Base-by-base conservation (phyloP, 2,113 vertebrate species). In the Dipodomys ordii region DNA sequence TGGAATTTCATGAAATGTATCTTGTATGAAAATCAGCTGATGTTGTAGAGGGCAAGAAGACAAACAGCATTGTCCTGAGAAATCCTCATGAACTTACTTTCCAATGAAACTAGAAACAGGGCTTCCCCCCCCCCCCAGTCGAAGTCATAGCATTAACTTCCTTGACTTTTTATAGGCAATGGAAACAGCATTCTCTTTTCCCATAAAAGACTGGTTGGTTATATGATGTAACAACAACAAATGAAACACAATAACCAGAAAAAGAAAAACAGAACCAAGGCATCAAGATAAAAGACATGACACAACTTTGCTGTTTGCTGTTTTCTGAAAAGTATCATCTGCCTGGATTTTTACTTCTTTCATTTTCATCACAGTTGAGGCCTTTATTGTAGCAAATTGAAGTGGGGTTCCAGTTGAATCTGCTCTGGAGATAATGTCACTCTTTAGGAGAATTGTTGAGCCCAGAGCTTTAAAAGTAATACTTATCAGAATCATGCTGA, bases 321-420 rank as follows among this genome's bases (percentile, higher is more conserved):
- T 82, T 89, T 93, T 95, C 69, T 73, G 74, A 83, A 67, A 94
- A 86, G 79, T 68, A 46, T 60, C 68, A 74, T 87, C 46, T 78
- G 64, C 64, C 46, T n/a, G 28, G 65, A 80, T 27, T 86, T 88
- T 86, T 57, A 30, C 57, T 76, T 73, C 57, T 95, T 68, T 95
- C 46, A 76, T 94, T 78, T 16, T 86, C 2, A 11, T 44, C 83
- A 85, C 85, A 49, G 78, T 30, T 67, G 86, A 94, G 88, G 79
- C 83, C 25, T 53, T 83, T 91, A 90, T n/a, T 88, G 68, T 4
- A 80, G 49, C 72, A 90, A 69, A 82, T 76, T 74, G 3, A 27
- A 80, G 72, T 44, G n/a, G 19, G 69, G 4, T 12, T 44, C 15
- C 28, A 79, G 23, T 76, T 60, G 62, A 90, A 88, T 90, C 32